Evolutionary conservation across 2,797 vertebrate genomes (phyloP).

Genomic region (Galaxias olidus): DNA sequence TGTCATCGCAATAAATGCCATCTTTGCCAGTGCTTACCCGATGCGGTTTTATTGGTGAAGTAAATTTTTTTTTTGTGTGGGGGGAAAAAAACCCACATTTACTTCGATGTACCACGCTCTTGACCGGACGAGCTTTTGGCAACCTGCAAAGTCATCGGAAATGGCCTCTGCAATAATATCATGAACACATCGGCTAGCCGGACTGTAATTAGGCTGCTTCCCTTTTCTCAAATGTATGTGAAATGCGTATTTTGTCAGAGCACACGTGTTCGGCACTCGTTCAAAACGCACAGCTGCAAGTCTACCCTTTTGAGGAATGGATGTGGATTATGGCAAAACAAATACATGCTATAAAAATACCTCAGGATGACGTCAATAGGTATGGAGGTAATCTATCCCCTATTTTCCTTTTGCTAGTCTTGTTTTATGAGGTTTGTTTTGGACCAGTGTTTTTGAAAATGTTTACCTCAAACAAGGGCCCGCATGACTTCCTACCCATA

Average conservation of each 20-base stretch:
- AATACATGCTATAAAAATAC: slow-evolving; percentile 17
- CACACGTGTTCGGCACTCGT: neutral
- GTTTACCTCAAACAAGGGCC: slow-evolving; percentile 23
- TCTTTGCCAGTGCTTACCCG: neutral
- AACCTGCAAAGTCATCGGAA: too few species aligned
- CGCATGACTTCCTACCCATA: slow-evolving; percentile 2
- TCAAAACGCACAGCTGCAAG: neutral
- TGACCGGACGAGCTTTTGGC: too few species aligned
- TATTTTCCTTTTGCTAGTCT: slow-evolving; percentile 12
- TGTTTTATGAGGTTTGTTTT: slow-evolving; percentile 11
- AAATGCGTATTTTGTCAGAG: neutral
- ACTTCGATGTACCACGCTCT: too few species aligned
- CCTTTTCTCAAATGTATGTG: slow-evolving; percentile 1
- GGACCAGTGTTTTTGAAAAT: slow-evolving; percentile 17
- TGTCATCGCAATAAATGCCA: neutral
- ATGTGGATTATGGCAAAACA: slow-evolving; percentile 21
- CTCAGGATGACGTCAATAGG: slow-evolving; percentile 7
- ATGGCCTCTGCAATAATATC: too few species aligned
- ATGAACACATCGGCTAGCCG: too few species aligned
- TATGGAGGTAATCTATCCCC: slow-evolving; percentile 10
- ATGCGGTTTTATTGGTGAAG: too few species aligned
- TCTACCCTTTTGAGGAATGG: slow-evolving; percentile 8
- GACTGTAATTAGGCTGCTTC: neutral
- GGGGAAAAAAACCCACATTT: too few species aligned
- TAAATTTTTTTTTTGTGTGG: too few species aligned